These are phyloP conservation scores for Sthenelais limicola DNA, from an alignment of 2,888 invertebrate species.

Conservation along the genomic window DNA sequence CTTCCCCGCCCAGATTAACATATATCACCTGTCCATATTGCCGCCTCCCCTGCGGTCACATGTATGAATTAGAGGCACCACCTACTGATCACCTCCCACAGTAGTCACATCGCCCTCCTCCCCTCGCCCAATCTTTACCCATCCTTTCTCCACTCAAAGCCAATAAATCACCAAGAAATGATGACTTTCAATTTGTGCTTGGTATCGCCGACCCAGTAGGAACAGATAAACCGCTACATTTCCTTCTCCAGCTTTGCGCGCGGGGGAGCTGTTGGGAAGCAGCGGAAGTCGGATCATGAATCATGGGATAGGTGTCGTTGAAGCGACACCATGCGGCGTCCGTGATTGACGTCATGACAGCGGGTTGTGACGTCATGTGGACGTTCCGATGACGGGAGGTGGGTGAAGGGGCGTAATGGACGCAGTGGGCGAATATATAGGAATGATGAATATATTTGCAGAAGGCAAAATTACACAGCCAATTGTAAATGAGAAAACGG, in stretches of 20 bases:
- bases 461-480: not conserved
- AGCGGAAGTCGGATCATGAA: slow-evolving; percentile 13
- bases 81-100: not conserved
- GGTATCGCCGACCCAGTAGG: slow-evolving; percentile 10
- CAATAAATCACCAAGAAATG: slow-evolving; percentile 24
- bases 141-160: slow-evolving; percentile 24
- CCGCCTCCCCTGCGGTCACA: not conserved
- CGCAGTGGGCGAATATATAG: not conserved
- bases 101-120: slow-evolving; percentile 17
- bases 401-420: not conserved
- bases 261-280: not conserved
- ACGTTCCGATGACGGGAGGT: slow-evolving; percentile 1
- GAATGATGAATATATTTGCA: not conserved
- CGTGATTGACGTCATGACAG: slow-evolving; percentile 17
- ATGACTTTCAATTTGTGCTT: slow-evolving; percentile 30
- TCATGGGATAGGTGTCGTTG: slow-evolving; percentile 25
- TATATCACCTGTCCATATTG: not conserved
- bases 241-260: no score
- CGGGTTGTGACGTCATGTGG: slow-evolving; percentile 10
- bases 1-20: not conserved
- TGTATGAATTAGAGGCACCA: slow-evolving; percentile 7
- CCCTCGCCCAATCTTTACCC: slow-evolving; percentile 2
- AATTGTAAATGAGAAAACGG: not conserved
- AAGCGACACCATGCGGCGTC: not conserved
- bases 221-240: slow-evolving; percentile 28